These are phyloP conservation scores for Abramis brama DNA, from an alignment of 2,113 vertebrate species.

Conservation along the genomic window DNA sequence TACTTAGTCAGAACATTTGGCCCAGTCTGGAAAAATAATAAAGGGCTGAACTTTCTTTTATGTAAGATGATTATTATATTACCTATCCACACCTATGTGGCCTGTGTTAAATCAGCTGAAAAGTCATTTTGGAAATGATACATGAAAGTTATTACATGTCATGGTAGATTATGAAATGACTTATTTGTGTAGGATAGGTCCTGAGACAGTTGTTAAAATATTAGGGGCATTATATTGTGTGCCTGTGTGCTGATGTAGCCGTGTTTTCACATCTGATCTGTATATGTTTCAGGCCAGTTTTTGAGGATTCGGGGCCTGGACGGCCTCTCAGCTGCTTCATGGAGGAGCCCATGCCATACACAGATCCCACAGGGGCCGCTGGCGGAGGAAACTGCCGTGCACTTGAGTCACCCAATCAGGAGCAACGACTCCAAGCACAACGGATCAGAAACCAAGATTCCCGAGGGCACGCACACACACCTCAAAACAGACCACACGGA, in stretches of 20 bases:
- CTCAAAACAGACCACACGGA: slow-evolving; percentile 91
- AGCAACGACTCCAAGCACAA: slow-evolving; percentile 87
- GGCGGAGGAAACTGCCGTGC: slow-evolving; percentile 88
- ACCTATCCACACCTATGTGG: not conserved
- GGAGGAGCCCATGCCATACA: slow-evolving; percentile 92
- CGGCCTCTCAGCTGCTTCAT: slow-evolving; percentile 90
- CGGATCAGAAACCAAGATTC: slow-evolving; percentile 87
- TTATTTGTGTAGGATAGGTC: too few relatives aligned
- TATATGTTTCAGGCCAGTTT: slow-evolving; percentile 81
- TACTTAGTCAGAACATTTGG: not conserved
- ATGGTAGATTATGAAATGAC: too few relatives aligned
- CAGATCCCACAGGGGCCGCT: slow-evolving; percentile 87
- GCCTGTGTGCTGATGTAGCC: not conserved
- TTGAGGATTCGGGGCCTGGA: slow-evolving; percentile 87
- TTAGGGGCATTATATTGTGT: too few relatives aligned
- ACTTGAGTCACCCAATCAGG: slow-evolving; percentile 89
- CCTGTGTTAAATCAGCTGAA: not conserved
- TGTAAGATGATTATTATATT: not conserved
- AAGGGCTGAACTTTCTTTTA: not conserved
- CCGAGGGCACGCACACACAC: slow-evolving; percentile 85
- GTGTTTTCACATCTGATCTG: not conserved
- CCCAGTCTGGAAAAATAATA: not conserved
- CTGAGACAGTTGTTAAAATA: too few relatives aligned
- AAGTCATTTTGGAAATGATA: not conserved
- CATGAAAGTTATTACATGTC: too few relatives aligned